A percentile compares a stretch with the other conserved stretches of the same genome.
Evolutionary conservation across 2,113 vertebrate genomes (phyloP).

Genomic region (Zosterops hypoxanthus): DNA sequence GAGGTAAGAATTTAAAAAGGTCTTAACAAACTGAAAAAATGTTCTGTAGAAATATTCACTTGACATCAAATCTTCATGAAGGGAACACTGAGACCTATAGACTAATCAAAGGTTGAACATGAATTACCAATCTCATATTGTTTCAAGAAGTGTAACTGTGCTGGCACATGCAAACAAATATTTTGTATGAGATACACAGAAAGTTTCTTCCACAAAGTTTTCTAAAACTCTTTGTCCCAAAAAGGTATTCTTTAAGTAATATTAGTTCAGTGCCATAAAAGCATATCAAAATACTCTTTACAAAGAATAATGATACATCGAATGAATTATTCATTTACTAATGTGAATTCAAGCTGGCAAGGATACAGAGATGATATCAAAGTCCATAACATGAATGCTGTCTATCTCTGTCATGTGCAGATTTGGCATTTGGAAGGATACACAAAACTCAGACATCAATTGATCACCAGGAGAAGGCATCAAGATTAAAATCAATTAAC

Average conservation of each 20-base stretch:
- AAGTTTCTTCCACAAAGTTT: neutral
- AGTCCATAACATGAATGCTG: neutral
- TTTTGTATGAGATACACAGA: neutral
- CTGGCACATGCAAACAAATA: neutral
- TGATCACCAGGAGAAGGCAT: neutral
- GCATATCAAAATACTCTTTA: neutral
- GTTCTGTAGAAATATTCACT: neutral
- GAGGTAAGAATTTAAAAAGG: neutral
- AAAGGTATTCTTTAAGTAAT: neutral
- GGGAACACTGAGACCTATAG: neutral
- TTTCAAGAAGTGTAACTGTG: neutral
- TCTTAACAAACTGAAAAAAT: neutral
- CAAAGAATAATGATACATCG: neutral
- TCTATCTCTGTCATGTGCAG: neutral
- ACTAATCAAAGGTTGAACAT: neutral
- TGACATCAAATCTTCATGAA: neutral
- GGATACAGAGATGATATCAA: neutral
- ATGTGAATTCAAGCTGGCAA: neutral
- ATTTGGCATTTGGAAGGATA: neutral
- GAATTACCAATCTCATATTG: neutral
- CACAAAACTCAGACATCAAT: neutral
- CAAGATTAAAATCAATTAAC: slow-evolving; percentile 16
- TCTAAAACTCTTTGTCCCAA: neutral
- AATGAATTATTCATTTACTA: neutral
- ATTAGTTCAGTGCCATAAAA: neutral